A percentile compares a stretch with the other conserved stretches of the same genome.
phyloP scores from a whole-genome alignment of 2,888 invertebrate genomes.

The Agonopterix heracliana region DNA sequence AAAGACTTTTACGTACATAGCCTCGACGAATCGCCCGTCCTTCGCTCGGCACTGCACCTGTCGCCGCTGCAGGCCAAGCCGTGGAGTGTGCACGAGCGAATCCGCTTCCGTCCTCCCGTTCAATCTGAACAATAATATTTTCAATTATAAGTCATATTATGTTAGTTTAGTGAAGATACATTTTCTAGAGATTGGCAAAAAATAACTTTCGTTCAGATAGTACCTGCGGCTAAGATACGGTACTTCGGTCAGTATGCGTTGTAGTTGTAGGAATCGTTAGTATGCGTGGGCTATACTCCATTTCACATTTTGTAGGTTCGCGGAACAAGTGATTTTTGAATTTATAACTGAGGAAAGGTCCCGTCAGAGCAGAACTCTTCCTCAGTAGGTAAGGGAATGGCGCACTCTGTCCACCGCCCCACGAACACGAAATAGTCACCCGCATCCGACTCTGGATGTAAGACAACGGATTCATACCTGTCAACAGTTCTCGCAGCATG shows the following conservation, averaged over 20 bases:
- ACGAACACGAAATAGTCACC: constrained; percentile 53
- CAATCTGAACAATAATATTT: not conserved
- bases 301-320: too few species aligned
- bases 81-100: constrained; percentile 63
- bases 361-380: too few species aligned
- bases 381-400: too few species aligned
- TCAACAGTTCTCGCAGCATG: constrained; percentile 39
- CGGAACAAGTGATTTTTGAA: too few species aligned
- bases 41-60: constrained; percentile 62
- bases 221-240: too few species aligned
- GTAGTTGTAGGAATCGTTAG: too few species aligned
- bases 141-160: not conserved
- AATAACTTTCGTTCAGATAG: too few species aligned
- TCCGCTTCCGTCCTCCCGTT: constrained; percentile 32
- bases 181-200: too few species aligned
- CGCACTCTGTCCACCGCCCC: constrained; percentile 60
- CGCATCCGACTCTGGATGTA: too few species aligned
- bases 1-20: constrained; percentile 43
- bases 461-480: constrained; percentile 28
- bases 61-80: constrained; percentile 59
- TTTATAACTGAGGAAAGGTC: too few species aligned
- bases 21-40: constrained; percentile 55
- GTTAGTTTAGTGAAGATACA: not conserved
- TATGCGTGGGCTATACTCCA: too few species aligned
- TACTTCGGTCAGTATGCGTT: too few species aligned